A percentile compares a stretch with the other conserved stretches of the same genome.
phyloP scores from a whole-genome alignment of 2,113 vertebrate species.

The Ailurus styani region DNA sequence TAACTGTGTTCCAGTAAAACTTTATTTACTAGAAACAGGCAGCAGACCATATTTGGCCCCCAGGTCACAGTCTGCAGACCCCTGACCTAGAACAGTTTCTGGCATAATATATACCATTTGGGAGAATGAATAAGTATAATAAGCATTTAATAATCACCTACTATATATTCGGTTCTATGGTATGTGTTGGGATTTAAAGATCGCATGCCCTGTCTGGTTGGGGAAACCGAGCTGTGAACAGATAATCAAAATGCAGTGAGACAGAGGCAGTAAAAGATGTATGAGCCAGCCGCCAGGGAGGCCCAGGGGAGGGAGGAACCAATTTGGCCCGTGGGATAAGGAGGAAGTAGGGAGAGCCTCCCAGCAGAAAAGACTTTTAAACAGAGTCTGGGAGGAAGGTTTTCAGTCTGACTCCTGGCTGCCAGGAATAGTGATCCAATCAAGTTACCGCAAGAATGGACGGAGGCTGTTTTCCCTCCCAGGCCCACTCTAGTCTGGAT shows the following conservation, averaged over 20 bases:
- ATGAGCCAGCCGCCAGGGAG: background rate
- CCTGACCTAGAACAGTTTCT: background rate
- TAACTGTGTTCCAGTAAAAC: background rate
- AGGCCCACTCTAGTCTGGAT: rapidly evolving
- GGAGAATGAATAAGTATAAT: background rate
- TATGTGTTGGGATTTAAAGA: background rate
- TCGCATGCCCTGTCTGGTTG: background rate
- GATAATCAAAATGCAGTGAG: background rate
- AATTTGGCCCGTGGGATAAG: background rate
- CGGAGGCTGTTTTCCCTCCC: background rate
- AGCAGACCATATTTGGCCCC: background rate
- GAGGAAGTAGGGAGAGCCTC: background rate
- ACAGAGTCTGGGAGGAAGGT: conserved; percentile 42
- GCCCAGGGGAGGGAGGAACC: background rate
- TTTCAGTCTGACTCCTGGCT: conserved; percentile 29
- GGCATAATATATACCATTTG: background rate
- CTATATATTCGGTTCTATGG: background rate
- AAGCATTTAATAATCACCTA: background rate
- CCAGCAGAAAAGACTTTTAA: conserved; percentile 10
- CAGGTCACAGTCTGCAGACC: background rate
- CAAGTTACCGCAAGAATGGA: background rate
- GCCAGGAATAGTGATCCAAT: conserved; percentile 42
- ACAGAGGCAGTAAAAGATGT: background rate
- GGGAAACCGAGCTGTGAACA: background rate
- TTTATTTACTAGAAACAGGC: background rate